Evolutionary conservation across 2,797 vertebrate species (phyloP).

Genomic region (Staurois parvus): DNA sequence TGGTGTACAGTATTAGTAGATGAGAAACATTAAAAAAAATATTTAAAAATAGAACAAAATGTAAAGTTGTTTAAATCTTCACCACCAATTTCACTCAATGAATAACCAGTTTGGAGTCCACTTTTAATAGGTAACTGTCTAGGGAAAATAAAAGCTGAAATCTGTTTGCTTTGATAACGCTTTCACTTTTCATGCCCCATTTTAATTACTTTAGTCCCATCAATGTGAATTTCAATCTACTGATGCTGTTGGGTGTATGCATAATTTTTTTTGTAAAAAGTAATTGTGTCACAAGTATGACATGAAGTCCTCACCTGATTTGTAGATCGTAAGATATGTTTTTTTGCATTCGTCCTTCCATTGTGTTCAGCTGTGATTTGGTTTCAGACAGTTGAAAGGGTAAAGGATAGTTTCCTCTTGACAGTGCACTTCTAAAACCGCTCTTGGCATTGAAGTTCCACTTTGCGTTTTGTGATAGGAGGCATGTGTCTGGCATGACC

Average conservation of each 20-base stretch:
- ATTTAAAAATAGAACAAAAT: too few relatives aligned
- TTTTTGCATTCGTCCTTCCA: background rate
- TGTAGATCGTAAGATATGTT: background rate
- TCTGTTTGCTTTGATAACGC: background rate
- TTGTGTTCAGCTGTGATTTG: background rate
- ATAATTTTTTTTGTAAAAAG: too few relatives aligned
- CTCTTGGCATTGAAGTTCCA: slow-evolving; percentile 52
- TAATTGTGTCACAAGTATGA: too few relatives aligned
- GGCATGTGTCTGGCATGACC: slow-evolving; percentile 48
- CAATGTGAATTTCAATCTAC: background rate
- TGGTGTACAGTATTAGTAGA: background rate
- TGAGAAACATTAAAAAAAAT: background rate
- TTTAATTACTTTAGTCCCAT: background rate
- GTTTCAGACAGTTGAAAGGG: slow-evolving; percentile 3
- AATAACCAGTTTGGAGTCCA: background rate
- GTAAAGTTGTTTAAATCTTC: too few relatives aligned
- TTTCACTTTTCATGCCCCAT: too few relatives aligned
- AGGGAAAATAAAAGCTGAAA: background rate
- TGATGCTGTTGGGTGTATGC: background rate
- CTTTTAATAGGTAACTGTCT: background rate
- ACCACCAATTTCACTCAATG: too few relatives aligned
- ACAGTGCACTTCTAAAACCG: slow-evolving; percentile 19
- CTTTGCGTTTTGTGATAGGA: slow-evolving; percentile 44
- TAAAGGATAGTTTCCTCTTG: slow-evolving; percentile 23
- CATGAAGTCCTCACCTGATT: background rate